Base-by-base conservation (phyloP, 2,888 invertebrate genomes). In the Pasiphila rectangulata region DNA sequence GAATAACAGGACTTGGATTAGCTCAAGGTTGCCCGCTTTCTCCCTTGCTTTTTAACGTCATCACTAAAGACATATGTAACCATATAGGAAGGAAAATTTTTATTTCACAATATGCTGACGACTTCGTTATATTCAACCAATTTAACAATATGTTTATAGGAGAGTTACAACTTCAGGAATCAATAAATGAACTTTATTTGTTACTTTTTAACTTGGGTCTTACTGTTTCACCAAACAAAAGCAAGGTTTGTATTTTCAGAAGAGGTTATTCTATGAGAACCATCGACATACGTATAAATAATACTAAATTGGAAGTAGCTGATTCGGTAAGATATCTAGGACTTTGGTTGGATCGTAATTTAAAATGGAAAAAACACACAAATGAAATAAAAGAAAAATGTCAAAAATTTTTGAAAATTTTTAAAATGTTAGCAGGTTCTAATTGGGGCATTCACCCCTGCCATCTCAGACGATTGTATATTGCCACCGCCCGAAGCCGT, bases 41-140 rank as follows among this genome's bases (percentile, higher is more conserved):
- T 9, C 36, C 36, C 15, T 16, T 36, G 3, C 36, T 24, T 36
- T 36, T 36, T 36, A 36, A 36, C 9, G n/a, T 36, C 15, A 36
- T 36, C 7, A 36, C 36, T 23, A 23, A 23, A 36, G 36, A 36
- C 12, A 23, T 36, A n/a, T 15, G n/a, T n/a, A 13, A 23, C 2
- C 1, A 15, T 4, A 5, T 36, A n/a, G 10, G 20, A 4, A 10
- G 19, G 1, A 12, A 34, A 2, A 34, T 20, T n/a, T 20, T 20
- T 20, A 34, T 34, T 9, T 34, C 20, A 10, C 34, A 34, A 9
- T 34, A 34, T 20, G 34, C 34, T 7, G 34, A 34, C 12, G 23
- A 23, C 7, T 36, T 23, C 3, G 36, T 36, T 2, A 20, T 36
- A 12, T 36, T 23, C n/a, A 36, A 36, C 15, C 36, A 23, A 10